These are phyloP conservation scores for Tineola bisselliella DNA, from an alignment of 2,888 invertebrate species.

Conservation along the genomic window DNA sequence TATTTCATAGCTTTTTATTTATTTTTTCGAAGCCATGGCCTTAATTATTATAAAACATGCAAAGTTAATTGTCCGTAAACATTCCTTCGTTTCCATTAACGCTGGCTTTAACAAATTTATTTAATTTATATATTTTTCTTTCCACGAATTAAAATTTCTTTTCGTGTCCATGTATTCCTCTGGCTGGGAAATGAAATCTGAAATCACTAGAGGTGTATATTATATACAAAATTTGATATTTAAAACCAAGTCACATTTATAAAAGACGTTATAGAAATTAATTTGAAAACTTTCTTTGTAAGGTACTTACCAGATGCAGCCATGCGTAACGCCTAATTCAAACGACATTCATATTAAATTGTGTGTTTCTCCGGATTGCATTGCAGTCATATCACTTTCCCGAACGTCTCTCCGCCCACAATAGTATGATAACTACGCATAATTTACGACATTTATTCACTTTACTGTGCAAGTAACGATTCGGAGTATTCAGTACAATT, in stretches of 20 bases:
- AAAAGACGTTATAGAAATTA: no score
- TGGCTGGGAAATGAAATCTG: no score
- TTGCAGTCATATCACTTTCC: not conserved
- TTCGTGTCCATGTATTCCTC: no score
- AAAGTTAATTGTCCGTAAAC: not conserved
- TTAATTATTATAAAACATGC: conserved; percentile 1
- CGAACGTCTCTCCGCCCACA: not conserved
- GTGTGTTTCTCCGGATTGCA: not conserved
- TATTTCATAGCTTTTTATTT: not conserved
- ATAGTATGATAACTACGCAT: not conserved
- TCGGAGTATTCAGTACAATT: no score
- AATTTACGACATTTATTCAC: not conserved
- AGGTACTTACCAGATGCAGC: not conserved
- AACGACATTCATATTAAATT: conserved; percentile 3
- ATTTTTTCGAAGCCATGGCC: not conserved
- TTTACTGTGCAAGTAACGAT: not conserved
- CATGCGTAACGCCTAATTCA: conserved; percentile 4
- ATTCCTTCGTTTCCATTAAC: not conserved
- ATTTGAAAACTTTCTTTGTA: not conserved
- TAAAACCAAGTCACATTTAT: no score
- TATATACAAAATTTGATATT: no score
- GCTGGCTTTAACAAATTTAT: no score
- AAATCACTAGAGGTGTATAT: no score
- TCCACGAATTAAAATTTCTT: no score
- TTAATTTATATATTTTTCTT: no score